Evolutionary conservation across 64 coral and sea anemone genomes (phyloP), one percentile per base, ranked within the genome.

Genomic region (Cladopsammia gracilis): DNA sequence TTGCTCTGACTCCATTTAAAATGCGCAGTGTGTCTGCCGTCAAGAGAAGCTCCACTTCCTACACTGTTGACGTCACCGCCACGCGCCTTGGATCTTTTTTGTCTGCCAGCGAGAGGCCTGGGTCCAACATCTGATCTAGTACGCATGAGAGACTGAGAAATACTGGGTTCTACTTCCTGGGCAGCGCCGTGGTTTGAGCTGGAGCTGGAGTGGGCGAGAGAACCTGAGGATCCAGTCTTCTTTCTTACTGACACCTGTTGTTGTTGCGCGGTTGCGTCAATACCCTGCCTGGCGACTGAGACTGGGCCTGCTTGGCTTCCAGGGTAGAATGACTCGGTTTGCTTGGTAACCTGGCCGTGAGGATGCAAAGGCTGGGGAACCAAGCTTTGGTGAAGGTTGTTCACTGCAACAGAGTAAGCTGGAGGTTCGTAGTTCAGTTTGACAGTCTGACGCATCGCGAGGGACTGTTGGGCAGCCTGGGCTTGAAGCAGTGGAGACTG

Each of bases 1-100:
- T 94, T 98, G 26, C 96, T 94, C 8, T 92, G 92, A 46, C 75
- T 87, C 96, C 92, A 94, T 22, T 92, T 93, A 18, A 85, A 83
- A 56, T 94, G 49, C 83, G 93, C 82, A 6, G 72, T 42, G 50
- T 98, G 82, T 62, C 76, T 82, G 8, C 92, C 76, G 16, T 98
- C 96, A 8, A 80, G 62, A 5, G 96, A 98, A 8, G 88, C 84
- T 8, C 81, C 88, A 74, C 88, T 98, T 50, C 69, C 93, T 4
- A 82, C 48, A 77, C 92, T 98, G 48, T 89, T 90, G 0, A 66
- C 60, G 73, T 98, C 96, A 50, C 57, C 66, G 8, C 34, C 26
- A 45, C 86, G 68, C 6, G 86, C 50, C 69, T 88, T 88, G 4
- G 68, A 70, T 46, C 80, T 88, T 45, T 47, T 73, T 24, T 62